Percentiles rank a stretch among this genome's conserved stretches.
Evolutionary conservation across 2,113 vertebrate genomes (phyloP).

Genomic region (Embiotoca jacksoni): DNA sequence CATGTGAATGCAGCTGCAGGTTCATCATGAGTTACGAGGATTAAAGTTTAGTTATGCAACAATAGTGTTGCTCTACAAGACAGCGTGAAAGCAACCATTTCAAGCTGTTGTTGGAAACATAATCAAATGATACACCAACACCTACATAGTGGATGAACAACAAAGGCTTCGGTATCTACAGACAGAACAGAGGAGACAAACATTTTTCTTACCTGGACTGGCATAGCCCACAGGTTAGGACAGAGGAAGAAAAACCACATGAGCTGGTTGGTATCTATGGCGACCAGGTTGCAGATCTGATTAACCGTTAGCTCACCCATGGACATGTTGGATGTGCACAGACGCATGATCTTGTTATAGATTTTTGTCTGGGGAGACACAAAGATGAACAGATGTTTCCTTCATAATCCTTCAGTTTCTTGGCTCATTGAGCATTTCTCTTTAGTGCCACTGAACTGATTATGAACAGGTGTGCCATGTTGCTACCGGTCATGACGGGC

Average conservation of each 20-base stretch:
- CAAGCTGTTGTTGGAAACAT: neutral
- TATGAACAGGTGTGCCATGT: too few species aligned
- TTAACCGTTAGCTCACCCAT: conserved; percentile 97
- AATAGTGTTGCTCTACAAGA: neutral
- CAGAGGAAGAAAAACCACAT: conserved; percentile 99
- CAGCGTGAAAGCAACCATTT: too few species aligned
- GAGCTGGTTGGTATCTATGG: conserved; percentile 97
- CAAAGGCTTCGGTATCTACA: neutral
- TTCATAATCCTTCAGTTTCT: neutral
- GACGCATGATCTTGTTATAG: conserved; percentile 98
- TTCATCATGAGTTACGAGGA: neutral
- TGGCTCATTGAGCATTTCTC: neutral
- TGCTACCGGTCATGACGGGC: too few species aligned
- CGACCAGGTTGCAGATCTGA: conserved; percentile 98
- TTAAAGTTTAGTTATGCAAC: neutral
- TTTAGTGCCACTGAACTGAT: too few species aligned
- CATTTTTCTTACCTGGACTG: conserved; percentile 89
- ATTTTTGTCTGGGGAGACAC: conserved; percentile 91
- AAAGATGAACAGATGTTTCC: neutral
- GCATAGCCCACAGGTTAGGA: conserved; percentile 99
- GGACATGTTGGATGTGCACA: conserved; percentile 98
- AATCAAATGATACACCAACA: neutral
- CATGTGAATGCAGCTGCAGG: too few species aligned
- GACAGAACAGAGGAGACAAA: neutral
- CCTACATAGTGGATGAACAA: neutral